Conservation (phyloP, 2,888 invertebrate species). For the Lasioglossum leucozonium region DNA sequence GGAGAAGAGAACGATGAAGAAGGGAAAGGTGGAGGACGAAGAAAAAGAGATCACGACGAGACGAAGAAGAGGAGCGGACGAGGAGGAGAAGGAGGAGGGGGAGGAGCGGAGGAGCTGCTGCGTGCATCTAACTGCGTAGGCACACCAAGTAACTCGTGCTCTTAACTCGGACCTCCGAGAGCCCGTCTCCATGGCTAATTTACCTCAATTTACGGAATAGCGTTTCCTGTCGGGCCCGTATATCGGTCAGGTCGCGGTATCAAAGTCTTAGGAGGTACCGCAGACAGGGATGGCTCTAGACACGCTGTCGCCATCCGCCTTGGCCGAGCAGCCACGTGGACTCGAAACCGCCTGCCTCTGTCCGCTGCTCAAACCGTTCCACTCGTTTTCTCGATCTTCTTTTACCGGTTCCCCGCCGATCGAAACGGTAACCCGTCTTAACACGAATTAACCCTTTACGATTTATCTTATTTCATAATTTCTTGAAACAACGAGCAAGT, state of each 20-base stretch:
- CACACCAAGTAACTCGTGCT: conserved; percentile 72
- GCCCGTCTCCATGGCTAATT: conserved; percentile 75
- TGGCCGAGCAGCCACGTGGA: conserved; percentile 48
- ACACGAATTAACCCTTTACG: neutral
- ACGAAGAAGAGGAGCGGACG: conserved; percentile 15
- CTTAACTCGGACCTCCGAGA: conserved; percentile 65
- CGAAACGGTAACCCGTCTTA: neutral
- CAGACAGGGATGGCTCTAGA: conserved; percentile 65
- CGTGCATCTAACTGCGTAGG: conserved; percentile 78
- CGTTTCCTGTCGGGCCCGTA: conserved; percentile 79
- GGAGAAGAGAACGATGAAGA: conserved; percentile 31
- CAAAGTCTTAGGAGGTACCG: conserved; percentile 62
- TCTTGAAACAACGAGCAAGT: no score
- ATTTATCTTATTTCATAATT: neutral
- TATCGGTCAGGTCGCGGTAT: conserved; percentile 73
- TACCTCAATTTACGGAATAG: conserved; percentile 82
- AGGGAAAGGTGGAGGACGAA: conserved; percentile 19
- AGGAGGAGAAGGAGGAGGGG: conserved; percentile 38
- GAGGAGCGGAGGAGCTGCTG: conserved; percentile 41
- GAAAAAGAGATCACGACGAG: conserved; percentile 30
- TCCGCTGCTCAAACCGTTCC: neutral
- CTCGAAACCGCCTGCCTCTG: conserved; percentile 5
- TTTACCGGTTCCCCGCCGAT: neutral
- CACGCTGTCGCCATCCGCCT: conserved; percentile 67
- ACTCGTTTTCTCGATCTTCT: neutral